Conservation (phyloP, 2,888 invertebrate species). For the Lomographa bimaculata region DNA sequence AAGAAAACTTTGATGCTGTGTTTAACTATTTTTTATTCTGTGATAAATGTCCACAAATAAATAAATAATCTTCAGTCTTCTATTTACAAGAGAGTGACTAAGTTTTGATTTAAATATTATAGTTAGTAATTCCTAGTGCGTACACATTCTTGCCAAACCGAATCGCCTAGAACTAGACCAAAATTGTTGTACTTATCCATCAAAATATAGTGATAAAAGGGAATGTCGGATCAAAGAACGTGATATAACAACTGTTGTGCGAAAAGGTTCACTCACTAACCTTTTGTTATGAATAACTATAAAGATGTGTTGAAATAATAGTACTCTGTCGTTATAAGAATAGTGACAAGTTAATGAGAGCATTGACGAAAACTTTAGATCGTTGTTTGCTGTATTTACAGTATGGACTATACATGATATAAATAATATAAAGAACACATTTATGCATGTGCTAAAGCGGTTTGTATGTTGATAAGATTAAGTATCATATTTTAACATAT, state of each 20-base stretch:
- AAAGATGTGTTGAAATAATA: constrained; percentile 1
- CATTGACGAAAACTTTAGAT: no score
- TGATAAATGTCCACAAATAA: no score
- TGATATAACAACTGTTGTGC: constrained; percentile 55
- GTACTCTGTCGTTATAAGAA: constrained; percentile 7
- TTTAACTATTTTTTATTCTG: no score
- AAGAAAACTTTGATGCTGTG: no score
- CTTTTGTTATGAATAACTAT: constrained; percentile 19
- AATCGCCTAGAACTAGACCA: constrained; percentile 76
- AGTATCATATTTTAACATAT: constrained; percentile 6
- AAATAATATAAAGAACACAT: no score
- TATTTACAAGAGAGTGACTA: no score
- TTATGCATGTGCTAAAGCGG: not conserved
- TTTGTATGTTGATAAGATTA: not conserved
- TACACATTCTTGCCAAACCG: constrained; percentile 52
- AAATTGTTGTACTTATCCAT: constrained; percentile 78
- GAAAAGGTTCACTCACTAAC: constrained; percentile 45
- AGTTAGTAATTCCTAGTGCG: constrained; percentile 13
- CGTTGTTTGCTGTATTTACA: not conserved
- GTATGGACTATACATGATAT: no score
- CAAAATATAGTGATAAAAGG: constrained; percentile 65
- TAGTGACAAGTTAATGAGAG: not conserved
- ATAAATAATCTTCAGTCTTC: no score
- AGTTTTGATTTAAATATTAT: no score
- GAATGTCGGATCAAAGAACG: constrained; percentile 58